These are phyloP conservation scores for Hyposoter didymator DNA, from an alignment of 2,888 invertebrate genomes.

Conservation along the genomic window DNA sequence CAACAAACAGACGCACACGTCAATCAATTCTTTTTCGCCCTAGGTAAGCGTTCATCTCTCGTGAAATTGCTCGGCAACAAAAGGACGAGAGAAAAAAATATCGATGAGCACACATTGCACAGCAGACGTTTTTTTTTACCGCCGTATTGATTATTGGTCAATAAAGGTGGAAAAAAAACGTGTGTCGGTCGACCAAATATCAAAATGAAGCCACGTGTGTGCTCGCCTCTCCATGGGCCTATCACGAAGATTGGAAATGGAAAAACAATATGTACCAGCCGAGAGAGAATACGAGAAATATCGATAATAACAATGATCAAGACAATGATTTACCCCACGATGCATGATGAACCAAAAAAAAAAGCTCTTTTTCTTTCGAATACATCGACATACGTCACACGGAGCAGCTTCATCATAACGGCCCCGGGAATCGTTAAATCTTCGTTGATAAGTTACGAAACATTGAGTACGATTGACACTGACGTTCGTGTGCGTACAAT, in stretches of 20 bases:
- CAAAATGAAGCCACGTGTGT: constrained; percentile 12
- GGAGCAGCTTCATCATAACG: not conserved
- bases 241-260: constrained; percentile 27
- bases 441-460: constrained; percentile 37
- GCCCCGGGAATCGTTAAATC: constrained; percentile 24
- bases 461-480: not conserved
- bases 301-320: constrained; percentile 31
- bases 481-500: not conserved
- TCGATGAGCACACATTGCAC: constrained; percentile 26
- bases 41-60: constrained; percentile 14
- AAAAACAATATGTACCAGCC: constrained; percentile 13
- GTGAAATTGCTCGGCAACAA: constrained; percentile 24
- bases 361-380: not conserved
- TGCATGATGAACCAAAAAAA: constrained; percentile 15
- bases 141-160: constrained; percentile 49
- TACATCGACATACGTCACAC: not conserved
- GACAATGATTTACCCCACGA: constrained; percentile 10
- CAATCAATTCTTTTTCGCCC: constrained; percentile 28
- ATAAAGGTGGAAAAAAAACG: constrained; percentile 16
- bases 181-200: not conserved
- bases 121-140: not conserved
- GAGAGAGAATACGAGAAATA: not conserved
- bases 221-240: not conserved
- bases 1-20: constrained; percentile 13
- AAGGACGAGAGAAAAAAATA: constrained; percentile 23